Base-by-base conservation (phyloP, 1,140 invertebrate genomes). In the Megathymus violae region DNA sequence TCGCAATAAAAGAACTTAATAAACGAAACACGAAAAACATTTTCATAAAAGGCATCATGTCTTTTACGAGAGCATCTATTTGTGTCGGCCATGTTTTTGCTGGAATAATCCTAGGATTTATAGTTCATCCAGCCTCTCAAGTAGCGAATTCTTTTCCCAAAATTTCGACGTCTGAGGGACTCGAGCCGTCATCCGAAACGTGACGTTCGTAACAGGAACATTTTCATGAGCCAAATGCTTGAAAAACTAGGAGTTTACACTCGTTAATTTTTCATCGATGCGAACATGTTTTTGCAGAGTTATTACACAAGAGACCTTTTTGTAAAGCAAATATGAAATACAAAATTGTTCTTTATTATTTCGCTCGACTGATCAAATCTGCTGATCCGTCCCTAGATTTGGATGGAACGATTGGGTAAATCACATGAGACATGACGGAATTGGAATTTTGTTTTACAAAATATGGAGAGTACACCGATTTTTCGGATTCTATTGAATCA, bases 11-110 rank as follows among this genome's bases (percentile, higher is more conserved):
- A 34, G 16, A 54, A 41, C 50, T 41, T 40, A 41, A 54, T 54
- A 54, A 54, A 36, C 50, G 50, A 41, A 41, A 25, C 50, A 41
- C 36, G 50, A 54, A 54, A 54, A 36, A 54, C 13, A 38, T 54
- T 54, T 54, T 54, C 36, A 54, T 54, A 54, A 54, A 54, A 54
- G 50, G 15, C 50, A 41, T 54, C 17, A 54, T 54, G 36, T 19
- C 34, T 16, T 27, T 38, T 50, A 16, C 4, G 48, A 51, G 48
- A 34, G 15, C 13, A 52, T n/a, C 50, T 36, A 52, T 51, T 51
- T 40, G 10, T 40, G 50, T 46, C 22, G 44, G 4, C n/a, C n/a
- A 16, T 3, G 22, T 38, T 50, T 10, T 16, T 50, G 19, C 11
- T 48, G 6, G 25, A 48, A 48, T 48, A 48, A 31, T 15, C 22